phyloP scores from a whole-genome alignment of 1,140 invertebrate genomes.

The Macrotrachela quadricornifera region DNA sequence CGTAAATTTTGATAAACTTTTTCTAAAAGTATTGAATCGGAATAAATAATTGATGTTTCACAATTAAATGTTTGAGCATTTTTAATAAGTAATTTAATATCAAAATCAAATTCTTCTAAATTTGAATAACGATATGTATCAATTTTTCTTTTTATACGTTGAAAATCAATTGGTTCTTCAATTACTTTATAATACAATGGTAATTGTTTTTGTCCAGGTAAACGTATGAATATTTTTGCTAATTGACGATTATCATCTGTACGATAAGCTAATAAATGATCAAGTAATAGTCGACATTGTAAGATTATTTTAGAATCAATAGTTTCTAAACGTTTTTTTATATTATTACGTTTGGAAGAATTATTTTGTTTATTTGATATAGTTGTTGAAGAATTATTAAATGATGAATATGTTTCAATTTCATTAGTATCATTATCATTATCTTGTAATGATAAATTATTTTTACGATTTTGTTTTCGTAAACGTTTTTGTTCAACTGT shows the following conservation, averaged over 20 bases:
- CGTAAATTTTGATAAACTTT: too few species aligned
- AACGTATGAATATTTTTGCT: conserved; percentile 77
- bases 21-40: too few species aligned
- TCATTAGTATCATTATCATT: too few species aligned
- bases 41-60: conserved; percentile 45
- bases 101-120: conserved; percentile 65
- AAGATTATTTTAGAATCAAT: too few species aligned
- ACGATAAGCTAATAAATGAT: too few species aligned
- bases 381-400: too few species aligned
- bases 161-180: conserved; percentile 79
- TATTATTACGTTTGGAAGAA: too few species aligned
- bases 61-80: conserved; percentile 87
- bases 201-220: conserved; percentile 66
- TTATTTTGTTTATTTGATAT: too few species aligned
- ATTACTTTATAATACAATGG: conserved; percentile 94
- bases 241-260: conserved; percentile 49
- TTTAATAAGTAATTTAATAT: conserved; percentile 74
- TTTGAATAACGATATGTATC: conserved; percentile 43
- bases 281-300: too few species aligned
- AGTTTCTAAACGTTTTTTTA: too few species aligned
- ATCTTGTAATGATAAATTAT: too few species aligned
- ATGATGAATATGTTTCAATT: too few species aligned
- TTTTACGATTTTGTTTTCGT: conserved; percentile 22
- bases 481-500: conserved; percentile 37
- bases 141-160: conserved; percentile 33